Conservation (phyloP, 2,888 invertebrate genomes). For the Eurois occulta region DNA sequence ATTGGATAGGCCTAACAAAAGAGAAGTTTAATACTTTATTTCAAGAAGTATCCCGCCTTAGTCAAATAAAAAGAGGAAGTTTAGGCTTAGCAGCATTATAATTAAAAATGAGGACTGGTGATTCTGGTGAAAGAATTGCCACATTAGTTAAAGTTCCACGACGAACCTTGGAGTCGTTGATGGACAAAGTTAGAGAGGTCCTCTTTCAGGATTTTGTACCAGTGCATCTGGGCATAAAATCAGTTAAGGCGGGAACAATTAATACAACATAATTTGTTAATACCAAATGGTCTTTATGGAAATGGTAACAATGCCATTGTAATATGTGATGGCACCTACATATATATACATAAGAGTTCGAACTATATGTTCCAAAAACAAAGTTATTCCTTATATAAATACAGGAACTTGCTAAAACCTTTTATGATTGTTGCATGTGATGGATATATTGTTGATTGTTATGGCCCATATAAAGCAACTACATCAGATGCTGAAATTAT, state of each 20-base stretch:
- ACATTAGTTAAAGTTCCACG: conserved; percentile 9
- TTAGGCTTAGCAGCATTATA: background rate
- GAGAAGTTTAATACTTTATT: conserved; percentile 8
- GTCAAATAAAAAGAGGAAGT: conserved; percentile 5
- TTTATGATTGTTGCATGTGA: conserved; percentile 20
- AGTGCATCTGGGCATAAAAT: conserved; percentile 2
- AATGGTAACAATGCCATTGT: conserved; percentile 7
- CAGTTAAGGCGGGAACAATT: conserved; percentile 3
- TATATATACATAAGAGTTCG: conserved; percentile 2
- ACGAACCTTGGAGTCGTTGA: conserved; percentile 1
- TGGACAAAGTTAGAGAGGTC: conserved; percentile 10
- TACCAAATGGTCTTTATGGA: background rate
- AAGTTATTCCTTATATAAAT: conserved; percentile 11
- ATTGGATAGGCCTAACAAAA: conserved; percentile 9
- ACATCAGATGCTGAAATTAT: conserved; percentile 13
- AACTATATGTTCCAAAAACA: conserved; percentile 16
- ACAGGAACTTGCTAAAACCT: conserved; percentile 2
- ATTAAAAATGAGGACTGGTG: conserved; percentile 7
- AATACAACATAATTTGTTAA: background rate
- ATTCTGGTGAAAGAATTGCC: conserved; percentile 1
- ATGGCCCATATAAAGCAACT: conserved; percentile 22
- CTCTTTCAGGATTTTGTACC: conserved; percentile 13
- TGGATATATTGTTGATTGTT: conserved; percentile 22
- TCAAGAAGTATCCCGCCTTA: conserved; percentile 1
- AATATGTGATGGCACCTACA: conserved; percentile 15